Base-by-base conservation (phyloP, 2,113 vertebrate species). In the Cnemophilus loriae region DNA sequence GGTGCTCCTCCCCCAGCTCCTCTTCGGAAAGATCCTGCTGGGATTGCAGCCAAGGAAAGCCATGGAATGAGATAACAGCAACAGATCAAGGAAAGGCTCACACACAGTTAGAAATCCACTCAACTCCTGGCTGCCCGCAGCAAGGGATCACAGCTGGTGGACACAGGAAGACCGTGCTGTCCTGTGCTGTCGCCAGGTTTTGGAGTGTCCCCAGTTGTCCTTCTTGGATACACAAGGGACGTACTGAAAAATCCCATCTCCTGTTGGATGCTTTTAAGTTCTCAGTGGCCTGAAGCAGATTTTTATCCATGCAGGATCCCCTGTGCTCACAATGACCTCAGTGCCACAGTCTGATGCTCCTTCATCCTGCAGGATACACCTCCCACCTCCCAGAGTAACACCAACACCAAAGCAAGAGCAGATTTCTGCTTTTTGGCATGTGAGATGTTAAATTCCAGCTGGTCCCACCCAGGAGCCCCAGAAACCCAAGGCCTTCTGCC, bases 111-210 rank as follows among this genome's bases (percentile, higher is more conserved):
- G 33, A 60, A 52, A 74, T 56, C 16, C 53, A 14, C 28, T 64
- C 49, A 70, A 3, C 7, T 50, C n/a, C 37, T 75, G 33, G 33
- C 39, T 85, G 47, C 21, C 32, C 11, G 61, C 50, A 53, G n/a
- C 20, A 23, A 44, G 32, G 35, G 28, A 22, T 39, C 73, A 53
- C n/a, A 61, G 5, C 59, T 28, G 22, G 7, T 16, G 33, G 60
- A 4, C 35, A 35, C 0, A 1, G 9, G 37, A 77, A n/a, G 37
- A 42, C 8, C 0, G 0, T 10, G 26, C 10, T 6, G 3, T 16
- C n/a, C 15, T 26, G 10, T 47, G 69, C 7, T 83, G 32, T 13
- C 37, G 67, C 37, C 60, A 84, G 13, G 16, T 81, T n/a, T 18
- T 17, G 57, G 33, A 67, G 6, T 6, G 11, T 77, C 23, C 19